Evolutionary conservation across 1,140 invertebrate species (phyloP), one percentile per base, ranked within the genome.

Genomic region (Drusus annulatus): DNA sequence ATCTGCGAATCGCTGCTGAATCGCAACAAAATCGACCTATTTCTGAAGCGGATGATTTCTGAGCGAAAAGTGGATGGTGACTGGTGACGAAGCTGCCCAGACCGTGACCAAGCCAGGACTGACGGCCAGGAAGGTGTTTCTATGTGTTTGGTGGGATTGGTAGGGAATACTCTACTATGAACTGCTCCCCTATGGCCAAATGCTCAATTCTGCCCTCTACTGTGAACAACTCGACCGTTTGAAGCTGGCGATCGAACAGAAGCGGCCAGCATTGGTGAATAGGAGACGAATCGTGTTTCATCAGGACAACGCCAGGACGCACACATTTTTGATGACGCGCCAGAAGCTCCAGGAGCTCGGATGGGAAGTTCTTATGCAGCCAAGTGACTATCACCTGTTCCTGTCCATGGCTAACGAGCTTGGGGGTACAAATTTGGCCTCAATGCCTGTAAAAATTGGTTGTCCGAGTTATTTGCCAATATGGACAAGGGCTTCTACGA

Each of bases 1-100:
- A 68, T 68, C 63, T 68, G 63, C 63, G 63, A 68, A 68, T 68
- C 63, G 21, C 63, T 68, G 63, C 63, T 68, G 63, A 68, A 68
- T 68, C 28, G 63, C 63, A 68, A 68, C 63, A 68, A 68, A 68
- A 68, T 68, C 63, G 63, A 36, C 63, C 63, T 4, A 68, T 68
- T 68, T 68, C 28, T 68, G 63, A 6, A 68, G 63, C 63, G 63
- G 63, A 36, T 68, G 63, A n/a, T n/a, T n/a, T n/a, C n/a, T n/a
- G n/a, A n/a, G n/a, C n/a, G n/a, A n/a, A n/a, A n/a, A n/a, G n/a
- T n/a, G n/a, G n/a, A n/a, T n/a, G n/a, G n/a, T n/a, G n/a, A n/a
- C n/a, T n/a, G n/a, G n/a, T n/a, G n/a, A 28, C 25, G 25, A 28
- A 28, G 25, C 25, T 2, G 25, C 25, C 25, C 25, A 28, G 25